A percentile compares a stretch with the other conserved stretches of the same genome.
Conservation (phyloP, 2,888 invertebrate genomes). For the Tetrapedia diversipes region DNA sequence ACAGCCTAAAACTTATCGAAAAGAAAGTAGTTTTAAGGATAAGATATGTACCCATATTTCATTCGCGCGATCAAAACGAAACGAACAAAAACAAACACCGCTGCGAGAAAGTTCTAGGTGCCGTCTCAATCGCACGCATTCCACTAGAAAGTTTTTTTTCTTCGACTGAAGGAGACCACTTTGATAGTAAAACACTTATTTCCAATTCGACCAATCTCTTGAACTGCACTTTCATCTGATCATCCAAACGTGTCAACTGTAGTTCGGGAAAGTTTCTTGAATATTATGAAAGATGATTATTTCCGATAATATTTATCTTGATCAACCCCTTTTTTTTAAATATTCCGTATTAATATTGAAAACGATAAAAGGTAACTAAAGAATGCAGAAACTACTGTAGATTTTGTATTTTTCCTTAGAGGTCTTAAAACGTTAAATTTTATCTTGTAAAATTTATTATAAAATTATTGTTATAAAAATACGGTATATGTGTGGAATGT, state of each 20-base stretch:
- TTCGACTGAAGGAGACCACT: slow-evolving; percentile 49
- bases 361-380: neutral
- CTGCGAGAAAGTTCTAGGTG: slow-evolving; percentile 63
- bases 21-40: too few relatives aligned
- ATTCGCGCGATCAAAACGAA: slow-evolving; percentile 43
- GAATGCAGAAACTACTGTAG: too few relatives aligned
- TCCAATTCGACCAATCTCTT: slow-evolving; percentile 32
- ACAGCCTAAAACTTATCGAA: too few relatives aligned
- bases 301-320: neutral
- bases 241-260: slow-evolving; percentile 27
- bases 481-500: too few relatives aligned
- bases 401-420: neutral
- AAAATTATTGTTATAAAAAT: too few relatives aligned
- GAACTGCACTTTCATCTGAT: slow-evolving; percentile 58
- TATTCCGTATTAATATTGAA: neutral
- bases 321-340: neutral
- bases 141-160: slow-evolving; percentile 61
- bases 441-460: neutral
- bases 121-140: slow-evolving; percentile 49
- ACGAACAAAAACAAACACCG: slow-evolving; percentile 46
- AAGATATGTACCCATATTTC: neutral
- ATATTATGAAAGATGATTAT: neutral
- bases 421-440: neutral
- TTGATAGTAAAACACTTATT: slow-evolving; percentile 55
- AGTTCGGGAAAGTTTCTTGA: neutral